Evolutionary conservation across 2,888 invertebrate species (phyloP).

Genomic region (Dryomyza anilis): DNA sequence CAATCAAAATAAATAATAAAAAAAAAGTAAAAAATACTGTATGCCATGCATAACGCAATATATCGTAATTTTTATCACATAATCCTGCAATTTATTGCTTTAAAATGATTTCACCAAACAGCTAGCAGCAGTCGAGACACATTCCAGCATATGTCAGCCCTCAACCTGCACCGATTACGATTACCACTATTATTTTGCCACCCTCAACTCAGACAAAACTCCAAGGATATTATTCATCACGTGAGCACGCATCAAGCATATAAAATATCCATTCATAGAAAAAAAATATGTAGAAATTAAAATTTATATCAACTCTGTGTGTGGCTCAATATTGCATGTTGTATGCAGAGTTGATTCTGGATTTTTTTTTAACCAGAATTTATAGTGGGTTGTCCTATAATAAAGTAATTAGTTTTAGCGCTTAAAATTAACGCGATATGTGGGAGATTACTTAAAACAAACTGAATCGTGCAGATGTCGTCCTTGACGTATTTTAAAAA

Average conservation of each 20-base stretch:
- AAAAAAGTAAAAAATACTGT: neutral
- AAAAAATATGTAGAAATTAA: conserved; percentile 7
- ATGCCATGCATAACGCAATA: neutral
- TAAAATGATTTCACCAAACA: conserved; percentile 19
- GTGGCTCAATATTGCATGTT: too few relatives aligned
- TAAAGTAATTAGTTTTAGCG: too few relatives aligned
- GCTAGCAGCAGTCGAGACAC: neutral
- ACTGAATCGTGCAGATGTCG: too few relatives aligned
- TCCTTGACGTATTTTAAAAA: too few relatives aligned
- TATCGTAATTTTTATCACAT: conserved; percentile 27
- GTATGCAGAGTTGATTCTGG: too few relatives aligned
- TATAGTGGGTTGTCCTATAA: too few relatives aligned
- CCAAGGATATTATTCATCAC: neutral
- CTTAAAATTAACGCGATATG: too few relatives aligned
- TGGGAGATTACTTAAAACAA: too few relatives aligned
- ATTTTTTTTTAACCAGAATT: too few relatives aligned
- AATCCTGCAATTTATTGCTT: conserved; percentile 33
- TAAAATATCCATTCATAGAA: neutral
- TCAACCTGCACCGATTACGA: neutral
- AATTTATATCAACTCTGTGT: conserved; percentile 20
- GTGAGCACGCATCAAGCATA: neutral
- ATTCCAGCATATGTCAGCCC: neutral
- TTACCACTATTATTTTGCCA: neutral
- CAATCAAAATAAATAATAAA: neutral
- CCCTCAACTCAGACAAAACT: neutral